Base-by-base conservation (phyloP, 2,888 invertebrate genomes). In the Atherix ibis region DNA sequence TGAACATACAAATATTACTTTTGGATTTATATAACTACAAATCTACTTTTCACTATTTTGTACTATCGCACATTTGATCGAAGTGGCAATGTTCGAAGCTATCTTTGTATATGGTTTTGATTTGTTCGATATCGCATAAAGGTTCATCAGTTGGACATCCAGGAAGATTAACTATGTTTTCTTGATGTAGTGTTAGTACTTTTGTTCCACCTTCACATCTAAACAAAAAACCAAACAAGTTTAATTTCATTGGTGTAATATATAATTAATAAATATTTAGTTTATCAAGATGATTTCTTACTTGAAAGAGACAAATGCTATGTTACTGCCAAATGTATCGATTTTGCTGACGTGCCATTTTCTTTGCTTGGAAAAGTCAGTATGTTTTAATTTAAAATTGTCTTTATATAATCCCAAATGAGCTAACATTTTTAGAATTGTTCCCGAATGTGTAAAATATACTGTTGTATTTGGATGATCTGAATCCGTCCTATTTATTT, bases 371-470 rank as follows among this genome's bases (percentile, higher is more conserved):
- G 52, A 49, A 18, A 66, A 63, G 52, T 56, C 59, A 38, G 68
- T 59, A 25, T 73, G 71, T n/a, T 58, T 68, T 29, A 85, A 60
- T 18, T 66, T 68, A 3, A 57, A 40, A 1, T 65, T 49, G 31
- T 85, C 82, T 50, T 70, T 73, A 46, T 77, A 83, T 6, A 88
- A 62, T 10, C 76, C 75, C 42, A 87, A 54, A 46, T 79, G 71
- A 1, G 80, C 69, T 30, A 84, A 50, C 33, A 83, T 54, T 62
- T 87, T 88, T 18, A 87, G 58, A 27, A 87, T 50, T 1, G 84
- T 76, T 3, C 87, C 87, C 2, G 85, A 85, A 59, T 88, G 87
- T 1, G 82, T 73, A 51, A 87, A 87, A 47, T 83, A 75, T 43
- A 77, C 71, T 18, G 71, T 68, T 18, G 71, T 68, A 42, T 62